Conservation (phyloP, 2,113 vertebrate species). For the Pelecanus crispus region DNA sequence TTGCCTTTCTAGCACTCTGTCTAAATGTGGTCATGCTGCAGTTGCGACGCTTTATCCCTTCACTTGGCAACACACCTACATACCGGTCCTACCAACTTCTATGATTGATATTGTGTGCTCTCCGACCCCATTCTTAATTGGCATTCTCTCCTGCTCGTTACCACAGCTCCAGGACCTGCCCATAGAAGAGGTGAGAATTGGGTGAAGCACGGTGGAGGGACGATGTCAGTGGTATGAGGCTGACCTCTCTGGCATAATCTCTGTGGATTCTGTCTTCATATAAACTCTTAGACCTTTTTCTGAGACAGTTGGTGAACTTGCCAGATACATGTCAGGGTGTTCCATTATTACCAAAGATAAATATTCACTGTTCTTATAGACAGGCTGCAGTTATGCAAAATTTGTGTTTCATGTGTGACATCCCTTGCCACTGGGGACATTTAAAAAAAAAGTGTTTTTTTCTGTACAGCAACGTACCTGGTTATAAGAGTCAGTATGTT, state of each 20-base stretch:
- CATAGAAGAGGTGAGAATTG: constrained; percentile 87
- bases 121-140: constrained; percentile 94
- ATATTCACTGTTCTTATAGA: not conserved
- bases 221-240: not conserved
- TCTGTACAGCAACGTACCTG: not conserved
- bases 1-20: constrained; percentile 80
- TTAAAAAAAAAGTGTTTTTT: not conserved
- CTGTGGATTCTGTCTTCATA: not conserved
- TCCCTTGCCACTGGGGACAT: not conserved
- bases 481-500: not conserved
- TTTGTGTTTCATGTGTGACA: not conserved
- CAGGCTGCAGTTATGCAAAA: not conserved
- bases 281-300: not conserved
- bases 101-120: constrained; percentile 99
- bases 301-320: not conserved
- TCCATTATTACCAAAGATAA: not conserved
- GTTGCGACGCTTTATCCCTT: constrained; percentile 94
- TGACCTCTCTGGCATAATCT: not conserved
- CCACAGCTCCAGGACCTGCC: constrained; percentile 90
- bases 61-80: constrained; percentile 98
- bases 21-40: constrained; percentile 89
- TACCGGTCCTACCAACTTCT: constrained; percentile 89
- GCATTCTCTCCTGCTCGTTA: constrained; percentile 88
- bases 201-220: not conserved
- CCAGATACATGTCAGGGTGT: not conserved